Percentiles rank a stretch among this genome's conserved stretches.
phyloP scores from a whole-genome alignment of 2,888 invertebrate species.

The Amphimallon solstitiale region DNA sequence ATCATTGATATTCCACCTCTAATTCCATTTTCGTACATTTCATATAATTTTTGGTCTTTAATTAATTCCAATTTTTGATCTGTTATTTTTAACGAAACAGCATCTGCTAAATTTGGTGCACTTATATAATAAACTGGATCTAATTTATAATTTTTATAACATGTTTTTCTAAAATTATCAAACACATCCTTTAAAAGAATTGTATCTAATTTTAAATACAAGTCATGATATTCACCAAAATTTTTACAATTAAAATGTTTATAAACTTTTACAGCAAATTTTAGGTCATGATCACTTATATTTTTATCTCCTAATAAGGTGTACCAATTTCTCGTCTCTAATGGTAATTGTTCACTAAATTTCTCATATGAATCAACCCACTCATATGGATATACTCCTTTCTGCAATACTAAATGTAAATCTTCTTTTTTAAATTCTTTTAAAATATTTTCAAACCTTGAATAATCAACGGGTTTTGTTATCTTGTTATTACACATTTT shows the following conservation, averaged over 20 bases:
- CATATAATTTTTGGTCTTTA: conserved; percentile 10
- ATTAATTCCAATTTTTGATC: conserved; percentile 12
- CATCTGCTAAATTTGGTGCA: not conserved
- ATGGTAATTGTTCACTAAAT: conserved; percentile 29
- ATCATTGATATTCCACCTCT: conserved; percentile 18
- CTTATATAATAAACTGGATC: conserved; percentile 35
- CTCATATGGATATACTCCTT: conserved; percentile 35
- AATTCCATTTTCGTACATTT: conserved; percentile 20
- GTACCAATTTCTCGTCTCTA: conserved; percentile 35
- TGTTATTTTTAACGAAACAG: conserved; percentile 13
- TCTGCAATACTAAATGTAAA: conserved; percentile 20
- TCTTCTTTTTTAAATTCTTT: no score
- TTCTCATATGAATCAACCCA: conserved; percentile 34
- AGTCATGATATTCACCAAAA: conserved; percentile 34
- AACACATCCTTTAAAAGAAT: conserved; percentile 36
- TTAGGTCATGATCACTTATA: conserved; percentile 21
- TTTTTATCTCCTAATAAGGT: no score
- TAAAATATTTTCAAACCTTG: no score
- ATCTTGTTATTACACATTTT: conserved; percentile 33
- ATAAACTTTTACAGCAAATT: conserved; percentile 25
- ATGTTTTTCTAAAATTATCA: no score
- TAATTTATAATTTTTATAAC: conserved; percentile 34
- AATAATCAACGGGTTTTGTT: conserved; percentile 36
- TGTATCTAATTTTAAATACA: conserved; percentile 36
- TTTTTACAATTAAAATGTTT: conserved; percentile 37